phyloP scores from a whole-genome alignment of 2,888 invertebrate species.

The Cremastinae sp. region DNA sequence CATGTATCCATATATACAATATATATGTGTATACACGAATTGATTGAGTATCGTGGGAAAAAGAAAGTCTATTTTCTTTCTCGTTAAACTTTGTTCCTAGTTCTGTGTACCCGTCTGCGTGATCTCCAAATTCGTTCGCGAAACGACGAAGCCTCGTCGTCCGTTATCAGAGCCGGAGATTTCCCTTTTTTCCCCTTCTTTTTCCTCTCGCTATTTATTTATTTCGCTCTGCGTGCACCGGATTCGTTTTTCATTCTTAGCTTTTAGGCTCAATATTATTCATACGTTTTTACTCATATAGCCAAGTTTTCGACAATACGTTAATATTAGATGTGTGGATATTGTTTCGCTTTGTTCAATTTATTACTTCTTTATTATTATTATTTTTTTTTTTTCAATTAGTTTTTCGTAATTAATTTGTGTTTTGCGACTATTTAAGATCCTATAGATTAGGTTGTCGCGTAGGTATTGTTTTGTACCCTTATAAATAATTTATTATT shows the following conservation, averaged over 20 bases:
- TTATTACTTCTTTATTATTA: conserved; percentile 38
- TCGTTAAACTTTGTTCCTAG: conserved; percentile 35
- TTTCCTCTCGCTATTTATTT: conserved; percentile 21
- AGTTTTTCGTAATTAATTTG: conserved; percentile 27
- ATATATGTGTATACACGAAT: conserved; percentile 12
- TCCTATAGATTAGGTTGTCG: conserved; percentile 54
- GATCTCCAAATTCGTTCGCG: conserved; percentile 26
- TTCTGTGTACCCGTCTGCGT: conserved; percentile 33
- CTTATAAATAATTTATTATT: conserved; percentile 74
- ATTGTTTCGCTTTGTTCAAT: conserved; percentile 46
- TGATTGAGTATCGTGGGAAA: conserved; percentile 44
- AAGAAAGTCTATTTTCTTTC: conserved; percentile 35
- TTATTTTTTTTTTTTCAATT: conserved; percentile 31
- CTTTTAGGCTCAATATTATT: conserved; percentile 26
- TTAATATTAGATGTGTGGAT: conserved; percentile 47
- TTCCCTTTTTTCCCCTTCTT: conserved; percentile 9
- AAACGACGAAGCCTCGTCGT: conserved; percentile 31
- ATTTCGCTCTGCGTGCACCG: conserved; percentile 7
- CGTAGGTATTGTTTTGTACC: conserved; percentile 64
- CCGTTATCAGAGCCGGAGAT: conserved; percentile 40
- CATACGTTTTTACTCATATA: conserved; percentile 30
- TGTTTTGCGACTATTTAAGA: conserved; percentile 24
- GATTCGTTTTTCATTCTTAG: conserved; percentile 19
- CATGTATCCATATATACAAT: neutral
- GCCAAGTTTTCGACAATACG: conserved; percentile 50